phyloP scores from a whole-genome alignment of 2,888 invertebrate species.

The Xanthorhoe spadicearia region DNA sequence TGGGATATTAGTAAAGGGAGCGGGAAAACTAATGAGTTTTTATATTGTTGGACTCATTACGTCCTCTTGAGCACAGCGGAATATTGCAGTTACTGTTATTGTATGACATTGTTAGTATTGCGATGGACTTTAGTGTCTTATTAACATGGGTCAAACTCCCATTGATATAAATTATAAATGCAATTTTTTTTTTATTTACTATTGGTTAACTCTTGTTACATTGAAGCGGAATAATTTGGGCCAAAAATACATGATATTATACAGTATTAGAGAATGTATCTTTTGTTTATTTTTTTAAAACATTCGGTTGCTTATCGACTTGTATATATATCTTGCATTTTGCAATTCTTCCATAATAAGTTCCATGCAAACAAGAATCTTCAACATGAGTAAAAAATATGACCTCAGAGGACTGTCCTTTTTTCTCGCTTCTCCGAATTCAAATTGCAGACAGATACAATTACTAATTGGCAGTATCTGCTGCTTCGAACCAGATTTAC shows the following conservation, averaged over 20 bases:
- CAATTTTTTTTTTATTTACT: no score
- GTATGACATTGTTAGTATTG: slow-evolving; percentile 10
- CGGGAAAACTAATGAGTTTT: slow-evolving; percentile 50
- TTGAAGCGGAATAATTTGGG: no score
- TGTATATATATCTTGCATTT: not conserved
- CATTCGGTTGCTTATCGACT: no score
- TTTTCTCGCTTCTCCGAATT: not conserved
- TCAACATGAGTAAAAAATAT: slow-evolving; percentile 11
- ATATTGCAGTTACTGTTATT: slow-evolving; percentile 36
- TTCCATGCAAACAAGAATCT: no score
- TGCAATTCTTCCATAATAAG: not conserved
- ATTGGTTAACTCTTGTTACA: no score
- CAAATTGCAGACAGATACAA: slow-evolving; percentile 19
- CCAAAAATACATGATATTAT: no score
- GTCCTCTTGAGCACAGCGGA: slow-evolving; percentile 31
- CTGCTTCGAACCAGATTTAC: slow-evolving; percentile 22
- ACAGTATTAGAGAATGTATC: no score
- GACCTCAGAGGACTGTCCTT: not conserved
- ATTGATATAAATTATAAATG: no score
- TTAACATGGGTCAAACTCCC: no score
- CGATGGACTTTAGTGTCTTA: not conserved
- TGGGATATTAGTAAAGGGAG: slow-evolving; percentile 25
- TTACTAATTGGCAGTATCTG: slow-evolving; percentile 29
- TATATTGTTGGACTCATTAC: slow-evolving; percentile 32
- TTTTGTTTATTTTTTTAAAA: no score